Percentiles rank a stretch among this genome's conserved stretches.
phyloP scores from a whole-genome alignment of 2,113 vertebrate genomes.

The Lampris megalopsis region DNA sequence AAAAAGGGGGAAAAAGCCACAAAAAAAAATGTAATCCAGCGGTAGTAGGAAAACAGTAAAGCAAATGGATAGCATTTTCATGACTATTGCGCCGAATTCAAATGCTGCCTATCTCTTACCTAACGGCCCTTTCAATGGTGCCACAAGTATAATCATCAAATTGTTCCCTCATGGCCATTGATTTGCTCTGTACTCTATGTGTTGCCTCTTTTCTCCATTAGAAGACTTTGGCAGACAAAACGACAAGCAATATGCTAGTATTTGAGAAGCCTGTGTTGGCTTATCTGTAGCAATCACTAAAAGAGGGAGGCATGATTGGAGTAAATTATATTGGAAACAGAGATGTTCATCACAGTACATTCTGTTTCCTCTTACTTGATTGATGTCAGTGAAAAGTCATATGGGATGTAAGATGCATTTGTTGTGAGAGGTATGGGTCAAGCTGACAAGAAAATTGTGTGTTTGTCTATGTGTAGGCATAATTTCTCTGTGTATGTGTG shows the following conservation, averaged over 20 bases:
- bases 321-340: background rate
- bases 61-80: background rate
- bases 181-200: background rate
- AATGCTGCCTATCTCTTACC: slow-evolving; percentile 1
- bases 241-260: background rate
- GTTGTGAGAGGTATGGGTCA: no score
- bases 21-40: background rate
- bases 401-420: no score
- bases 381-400: no score
- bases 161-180: slow-evolving; percentile 11
- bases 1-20: background rate
- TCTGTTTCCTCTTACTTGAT: no score
- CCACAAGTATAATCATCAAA: slow-evolving; percentile 23
- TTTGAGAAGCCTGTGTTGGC: background rate
- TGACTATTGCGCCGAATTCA: background rate
- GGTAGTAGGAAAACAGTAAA: background rate
- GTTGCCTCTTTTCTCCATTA: slow-evolving; percentile 10
- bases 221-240: background rate
- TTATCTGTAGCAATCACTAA: background rate
- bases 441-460: background rate
- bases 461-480: slow-evolving; percentile 1
- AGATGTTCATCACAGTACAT: no score
- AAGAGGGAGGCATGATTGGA: background rate
- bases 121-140: background rate
- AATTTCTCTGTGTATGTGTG: slow-evolving; percentile 2